Base-by-base conservation (phyloP, 1,140 invertebrate genomes). In the Brachionus plicatilis region DNA sequence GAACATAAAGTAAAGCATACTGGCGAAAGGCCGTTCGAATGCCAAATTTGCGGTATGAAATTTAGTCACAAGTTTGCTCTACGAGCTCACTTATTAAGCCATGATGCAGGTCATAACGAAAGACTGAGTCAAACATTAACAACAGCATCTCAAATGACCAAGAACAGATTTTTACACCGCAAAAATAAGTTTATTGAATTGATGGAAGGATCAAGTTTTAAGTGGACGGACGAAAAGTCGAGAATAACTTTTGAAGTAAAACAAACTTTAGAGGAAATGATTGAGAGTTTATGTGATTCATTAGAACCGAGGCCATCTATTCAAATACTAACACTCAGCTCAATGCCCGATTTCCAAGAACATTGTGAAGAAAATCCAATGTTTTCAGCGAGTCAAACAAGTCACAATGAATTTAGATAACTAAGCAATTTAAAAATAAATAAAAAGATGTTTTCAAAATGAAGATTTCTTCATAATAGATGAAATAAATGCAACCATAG, bases 21-120 rank as follows among this genome's bases (percentile, higher is more conserved):
- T 0, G 96, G 96, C 43, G 95, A 95, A 84, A 96, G 98, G 88
- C 97, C 97, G 12, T 99, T 98, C 92, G 95, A 96, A 88, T 99
- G 96, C 89, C 93, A 93, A 85, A 94, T 96, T 9, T 98, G 96
- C 86, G 91, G 91, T 0, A 87, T 89, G 76, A 88, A 89, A 47
- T 90, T 91, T 84, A 91, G 79, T 82, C 79, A 82, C 37, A 60
- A 68, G n/a, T 82, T 82, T 82, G 79, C 79, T 3, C 41, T 82
- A 9, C 56, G 43, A 43, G 53, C 53, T 24, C 79, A 82, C 37
- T 14, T 82, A 11, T 27, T 82, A 12, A 82, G 79, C 29, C 79
- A 82, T 33, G 29, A 82, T 60, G 53, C 79, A 17, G 12, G 8
- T 7, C 29, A 82, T 41, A 76, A 76, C 24, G 72, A 76, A 50